Evolutionary conservation across 1,140 invertebrate species (phyloP).

Genomic region (Aleiodes sp.): DNA sequence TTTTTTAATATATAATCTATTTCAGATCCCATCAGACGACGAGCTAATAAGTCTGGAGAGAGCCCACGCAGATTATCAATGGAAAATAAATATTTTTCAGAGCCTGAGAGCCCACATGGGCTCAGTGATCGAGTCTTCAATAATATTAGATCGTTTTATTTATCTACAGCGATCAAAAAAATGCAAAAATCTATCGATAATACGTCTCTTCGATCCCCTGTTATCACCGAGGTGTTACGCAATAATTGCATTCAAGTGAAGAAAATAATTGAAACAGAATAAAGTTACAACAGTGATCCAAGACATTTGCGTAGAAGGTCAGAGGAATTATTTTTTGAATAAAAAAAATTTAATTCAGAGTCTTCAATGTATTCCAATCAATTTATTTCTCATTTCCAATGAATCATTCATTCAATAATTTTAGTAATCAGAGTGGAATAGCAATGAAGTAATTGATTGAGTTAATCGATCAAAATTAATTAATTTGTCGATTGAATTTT

Average conservation of each 20-base stretch:
- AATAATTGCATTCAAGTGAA: conserved; percentile 70
- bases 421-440: too few species aligned
- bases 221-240: conserved; percentile 81
- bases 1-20: background rate
- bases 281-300: background rate
- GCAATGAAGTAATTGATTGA: too few species aligned
- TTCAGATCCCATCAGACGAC: conserved; percentile 63
- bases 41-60: conserved; percentile 65
- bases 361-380: too few species aligned
- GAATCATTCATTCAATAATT: too few species aligned
- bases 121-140: conserved; percentile 84
- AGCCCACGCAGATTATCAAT: conserved; percentile 64
- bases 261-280: conserved; percentile 17
- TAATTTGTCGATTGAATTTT: too few species aligned
- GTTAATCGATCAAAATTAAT: too few species aligned
- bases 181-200: conserved; percentile 72
- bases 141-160: conserved; percentile 85
- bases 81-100: conserved; percentile 83
- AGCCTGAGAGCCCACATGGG: conserved; percentile 81
- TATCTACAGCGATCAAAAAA: conserved; percentile 77
- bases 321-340: background rate
- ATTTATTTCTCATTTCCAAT: too few species aligned
- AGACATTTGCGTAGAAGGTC: too few species aligned
- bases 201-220: conserved; percentile 79
- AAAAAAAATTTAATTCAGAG: too few species aligned